A percentile compares a stretch with the other conserved stretches of the same genome.
Evolutionary conservation across 2,113 vertebrate genomes (phyloP).

Genomic region (Oceanites oceanicus): DNA sequence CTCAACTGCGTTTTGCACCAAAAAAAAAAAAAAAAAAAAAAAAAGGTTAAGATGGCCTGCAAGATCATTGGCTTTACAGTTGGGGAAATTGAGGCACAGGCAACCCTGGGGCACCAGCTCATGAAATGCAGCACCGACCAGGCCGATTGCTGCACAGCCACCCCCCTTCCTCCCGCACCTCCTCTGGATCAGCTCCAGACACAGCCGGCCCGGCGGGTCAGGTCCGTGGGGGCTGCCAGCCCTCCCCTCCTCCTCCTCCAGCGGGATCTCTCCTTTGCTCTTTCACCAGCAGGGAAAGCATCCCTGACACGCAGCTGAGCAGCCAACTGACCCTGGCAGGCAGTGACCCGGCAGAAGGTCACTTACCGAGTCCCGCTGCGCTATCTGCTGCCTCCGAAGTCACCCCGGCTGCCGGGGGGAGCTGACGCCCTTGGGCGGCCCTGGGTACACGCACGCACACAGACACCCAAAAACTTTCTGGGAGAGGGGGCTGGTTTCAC

Average conservation of each 20-base stretch:
- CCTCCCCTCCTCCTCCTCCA: neutral
- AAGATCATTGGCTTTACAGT: neutral
- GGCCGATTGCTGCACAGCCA: rapidly evolving
- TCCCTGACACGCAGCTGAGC: constrained; percentile 16
- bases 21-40: neutral
- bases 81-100: neutral
- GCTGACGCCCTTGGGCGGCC: neutral
- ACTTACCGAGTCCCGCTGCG: constrained; percentile 19
- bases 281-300: constrained; percentile 30
- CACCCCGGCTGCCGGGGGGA: neutral
- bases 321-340: constrained; percentile 55
- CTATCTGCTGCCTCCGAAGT: constrained; percentile 5
- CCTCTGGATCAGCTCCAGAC: neutral
- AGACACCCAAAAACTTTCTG: neutral
- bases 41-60: neutral
- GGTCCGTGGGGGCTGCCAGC: neutral
- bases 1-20: rapidly evolving
- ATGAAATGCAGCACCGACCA: neutral
- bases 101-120: neutral
- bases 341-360: constrained; percentile 55
- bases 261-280: neutral
- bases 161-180: neutral
- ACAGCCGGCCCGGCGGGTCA: rapidly evolving
- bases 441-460: neutral
- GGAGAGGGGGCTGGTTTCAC: neutral